Evolutionary conservation across 1,140 invertebrate genomes (phyloP).

Genomic region (Aphis gossypii): DNA sequence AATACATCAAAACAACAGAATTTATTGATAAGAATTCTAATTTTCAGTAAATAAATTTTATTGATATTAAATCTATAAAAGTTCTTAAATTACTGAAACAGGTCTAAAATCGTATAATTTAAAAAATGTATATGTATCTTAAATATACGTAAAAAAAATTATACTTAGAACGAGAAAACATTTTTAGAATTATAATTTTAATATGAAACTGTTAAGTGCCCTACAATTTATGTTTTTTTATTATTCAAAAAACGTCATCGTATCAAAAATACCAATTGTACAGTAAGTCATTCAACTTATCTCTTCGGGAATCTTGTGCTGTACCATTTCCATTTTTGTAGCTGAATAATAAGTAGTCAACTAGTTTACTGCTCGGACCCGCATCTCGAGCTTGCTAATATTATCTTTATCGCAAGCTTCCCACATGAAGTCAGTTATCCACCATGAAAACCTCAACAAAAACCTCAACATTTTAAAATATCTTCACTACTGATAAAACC

Average conservation of each 20-base stretch:
- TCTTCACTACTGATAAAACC: background rate
- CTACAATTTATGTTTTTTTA: background rate
- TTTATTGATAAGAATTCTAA: constrained; percentile 23
- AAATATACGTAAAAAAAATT: background rate
- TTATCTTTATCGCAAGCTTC: background rate
- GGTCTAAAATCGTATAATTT: too few relatives aligned
- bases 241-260: background rate
- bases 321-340: background rate
- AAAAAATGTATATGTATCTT: background rate
- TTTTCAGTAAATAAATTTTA: background rate
- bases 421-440: background rate
- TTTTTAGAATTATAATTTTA: background rate
- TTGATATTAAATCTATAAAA: background rate
- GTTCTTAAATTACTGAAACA: background rate
- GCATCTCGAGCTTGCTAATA: background rate
- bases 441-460: background rate
- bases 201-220: too few relatives aligned
- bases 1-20: background rate
- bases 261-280: background rate
- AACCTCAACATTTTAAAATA: background rate
- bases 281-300: background rate
- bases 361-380: background rate
- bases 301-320: background rate
- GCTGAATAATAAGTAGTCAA: background rate
- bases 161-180: background rate